Evolutionary conservation across 2,888 invertebrate genomes (phyloP), one percentile per base, ranked within the genome.

Genomic region (Caenorhabditis sulstoni): DNA sequence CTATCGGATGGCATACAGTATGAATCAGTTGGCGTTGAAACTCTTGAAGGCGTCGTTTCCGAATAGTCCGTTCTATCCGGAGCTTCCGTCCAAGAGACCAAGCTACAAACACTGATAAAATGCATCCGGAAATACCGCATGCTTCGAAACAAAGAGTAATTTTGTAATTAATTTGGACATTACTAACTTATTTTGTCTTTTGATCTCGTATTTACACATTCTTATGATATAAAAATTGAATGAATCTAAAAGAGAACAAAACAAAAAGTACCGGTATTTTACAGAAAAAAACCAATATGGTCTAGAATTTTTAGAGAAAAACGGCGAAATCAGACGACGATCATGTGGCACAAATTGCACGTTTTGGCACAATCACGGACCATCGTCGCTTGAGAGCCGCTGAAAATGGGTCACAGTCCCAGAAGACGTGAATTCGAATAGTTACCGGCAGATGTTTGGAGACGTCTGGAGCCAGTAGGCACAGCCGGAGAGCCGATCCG

Each of bases 1-100:
- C 91, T 98, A 92, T 90, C 94, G 95, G 90, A 96, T 95, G 91
- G 97, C 97, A 29, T 87, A 85, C 71, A 71, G 82, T 41, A 57
- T 88, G 45, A 85, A 88, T 61, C 76, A 85, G 16, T 22, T 75
- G 20, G 87, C 87, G n/a, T 59, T 78, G 37, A 76, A 81, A 67
- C 73, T 88, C 14, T 22, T 76, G 29, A 80, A 79, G 35, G 41
- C 71, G 12, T 65, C 84, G 44, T 88, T 88, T 50, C 86, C 87
- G 18, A 79, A 84, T 11, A 77, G 78, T 49, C 50, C 84, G 2
- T 55, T 86, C 16, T 70, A 76, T 18, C 79, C 84, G 11, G 66
- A 77, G 22, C 79, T 87, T 22, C 87, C 87, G 1, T 81, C 81
- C 9, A 53, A 41, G 14, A 70, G 77, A 65, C 85, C 85, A 29